Conservation (phyloP, 2,113 vertebrate genomes). For the Gobius niger region DNA sequence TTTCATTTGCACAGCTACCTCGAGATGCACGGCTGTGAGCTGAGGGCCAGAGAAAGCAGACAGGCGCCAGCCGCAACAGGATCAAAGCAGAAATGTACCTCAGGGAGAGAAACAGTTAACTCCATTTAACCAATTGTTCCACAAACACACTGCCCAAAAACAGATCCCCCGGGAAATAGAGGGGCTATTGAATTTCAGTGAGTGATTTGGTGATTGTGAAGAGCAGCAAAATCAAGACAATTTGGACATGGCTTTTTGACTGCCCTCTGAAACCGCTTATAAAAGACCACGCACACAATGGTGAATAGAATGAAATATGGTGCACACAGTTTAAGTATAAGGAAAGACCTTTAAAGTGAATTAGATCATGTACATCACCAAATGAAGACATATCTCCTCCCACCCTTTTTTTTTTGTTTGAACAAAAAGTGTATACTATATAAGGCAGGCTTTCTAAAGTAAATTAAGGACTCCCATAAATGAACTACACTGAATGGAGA, state of each 20-base stretch:
- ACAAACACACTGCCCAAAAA: conserved; percentile 54
- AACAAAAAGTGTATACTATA: too few relatives aligned
- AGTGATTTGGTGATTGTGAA: conserved; percentile 59
- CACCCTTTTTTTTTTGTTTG: too few relatives aligned
- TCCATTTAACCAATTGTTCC: conserved; percentile 69
- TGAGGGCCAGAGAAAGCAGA: conserved; percentile 63
- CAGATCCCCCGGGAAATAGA: conserved; percentile 38
- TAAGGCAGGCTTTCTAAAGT: too few relatives aligned
- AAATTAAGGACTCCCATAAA: too few relatives aligned
- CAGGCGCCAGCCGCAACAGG: conserved; percentile 74
- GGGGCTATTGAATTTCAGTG: conserved; percentile 54
- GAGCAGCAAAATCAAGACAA: conserved; percentile 55
- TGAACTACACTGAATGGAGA: too few relatives aligned
- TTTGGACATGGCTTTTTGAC: conserved; percentile 53
- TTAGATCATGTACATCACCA: conserved; percentile 40
- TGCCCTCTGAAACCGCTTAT: conserved; percentile 29
- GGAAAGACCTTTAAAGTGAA: conserved; percentile 45
- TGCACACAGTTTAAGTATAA: conserved; percentile 46
- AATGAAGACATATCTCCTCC: not conserved
- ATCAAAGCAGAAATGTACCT: conserved; percentile 73
- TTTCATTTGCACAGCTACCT: conserved; percentile 68
- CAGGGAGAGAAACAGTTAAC: conserved; percentile 69
- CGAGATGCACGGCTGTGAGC: conserved; percentile 68
- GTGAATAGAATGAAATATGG: conserved; percentile 46
- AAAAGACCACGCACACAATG: conserved; percentile 50